A percentile compares a stretch with the other conserved stretches of the same genome.
phyloP scores from a whole-genome alignment of 2,113 vertebrate species.

The Oxygymnocypris stewartii region DNA sequence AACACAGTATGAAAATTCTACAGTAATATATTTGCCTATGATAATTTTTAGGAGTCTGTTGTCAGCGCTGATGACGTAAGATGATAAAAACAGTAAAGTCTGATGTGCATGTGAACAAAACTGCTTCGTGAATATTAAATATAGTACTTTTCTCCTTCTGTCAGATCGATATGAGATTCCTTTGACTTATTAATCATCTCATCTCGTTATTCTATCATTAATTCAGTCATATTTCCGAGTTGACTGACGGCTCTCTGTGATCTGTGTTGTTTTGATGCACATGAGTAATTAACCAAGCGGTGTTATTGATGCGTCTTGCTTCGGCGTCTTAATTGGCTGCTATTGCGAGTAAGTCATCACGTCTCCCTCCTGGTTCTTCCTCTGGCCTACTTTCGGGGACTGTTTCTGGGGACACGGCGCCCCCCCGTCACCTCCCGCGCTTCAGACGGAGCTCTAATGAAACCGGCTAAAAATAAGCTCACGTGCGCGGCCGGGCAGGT shows the following conservation, averaged over 20 bases:
- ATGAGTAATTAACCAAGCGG: background rate
- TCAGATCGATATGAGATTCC: background rate
- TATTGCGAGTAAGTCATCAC: conserved; percentile 45
- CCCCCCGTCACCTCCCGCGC: conserved; percentile 40
- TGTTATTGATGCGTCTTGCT: conserved; percentile 10
- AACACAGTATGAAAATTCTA: background rate
- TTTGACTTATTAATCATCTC: background rate
- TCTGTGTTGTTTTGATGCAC: background rate
- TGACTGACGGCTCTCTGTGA: background rate
- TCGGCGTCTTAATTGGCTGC: conserved; percentile 38
- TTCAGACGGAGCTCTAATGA: conserved; percentile 56
- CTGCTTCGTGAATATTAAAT: background rate
- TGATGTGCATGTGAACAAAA: background rate
- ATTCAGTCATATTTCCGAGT: background rate
- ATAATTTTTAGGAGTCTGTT: background rate
- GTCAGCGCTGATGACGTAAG: background rate
- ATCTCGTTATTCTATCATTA: background rate
- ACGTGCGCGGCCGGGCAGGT: conserved; percentile 58
- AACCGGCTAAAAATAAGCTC: conserved; percentile 53
- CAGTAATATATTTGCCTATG: background rate
- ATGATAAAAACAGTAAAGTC: background rate
- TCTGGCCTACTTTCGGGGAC: conserved; percentile 52
- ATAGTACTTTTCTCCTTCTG: background rate
- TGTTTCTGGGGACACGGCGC: conserved; percentile 31
- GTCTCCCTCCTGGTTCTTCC: conserved; percentile 28